Percentiles rank a stretch among this genome's conserved stretches.
phyloP scores from a whole-genome alignment of 2,113 vertebrate species.

The Acanthochromis polyacanthus region DNA sequence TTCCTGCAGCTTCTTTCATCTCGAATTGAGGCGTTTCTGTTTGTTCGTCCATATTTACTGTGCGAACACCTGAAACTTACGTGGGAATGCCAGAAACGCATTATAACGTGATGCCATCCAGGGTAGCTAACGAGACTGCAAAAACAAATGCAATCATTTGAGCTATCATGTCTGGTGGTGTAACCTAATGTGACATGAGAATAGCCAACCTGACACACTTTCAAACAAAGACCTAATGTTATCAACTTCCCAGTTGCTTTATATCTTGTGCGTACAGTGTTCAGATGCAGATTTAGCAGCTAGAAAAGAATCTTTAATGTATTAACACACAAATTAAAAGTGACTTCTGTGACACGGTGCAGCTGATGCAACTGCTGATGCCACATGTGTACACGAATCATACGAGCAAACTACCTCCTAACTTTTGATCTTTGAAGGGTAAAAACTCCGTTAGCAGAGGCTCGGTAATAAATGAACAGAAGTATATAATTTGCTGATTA shows the following conservation, averaged over 20 bases:
- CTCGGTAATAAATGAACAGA: constrained; percentile 79
- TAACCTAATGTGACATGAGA: background rate
- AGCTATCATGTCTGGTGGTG: background rate
- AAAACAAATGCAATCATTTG: background rate
- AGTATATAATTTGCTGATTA: constrained; percentile 85
- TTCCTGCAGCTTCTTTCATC: background rate
- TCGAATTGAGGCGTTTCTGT: constrained; percentile 3
- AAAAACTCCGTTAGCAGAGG: constrained; percentile 76
- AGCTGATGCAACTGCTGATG: background rate
- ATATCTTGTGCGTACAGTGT: background rate
- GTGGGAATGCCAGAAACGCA: background rate
- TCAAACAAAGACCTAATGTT: background rate
- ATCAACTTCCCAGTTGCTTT: background rate
- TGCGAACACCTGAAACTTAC: background rate
- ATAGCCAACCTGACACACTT: background rate
- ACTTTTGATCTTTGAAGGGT: constrained; percentile 80
- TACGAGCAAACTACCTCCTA: constrained; percentile 53
- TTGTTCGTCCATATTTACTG: background rate
- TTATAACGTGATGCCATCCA: background rate
- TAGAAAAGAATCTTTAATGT: no score
- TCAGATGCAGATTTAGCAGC: no score
- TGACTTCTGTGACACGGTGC: constrained; percentile 7
- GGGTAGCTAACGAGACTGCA: background rate
- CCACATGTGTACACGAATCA: constrained; percentile 38
- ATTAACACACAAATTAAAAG: no score